Evolutionary conservation across 2,797 vertebrate species (phyloP).

Genomic region (Alca torda): DNA sequence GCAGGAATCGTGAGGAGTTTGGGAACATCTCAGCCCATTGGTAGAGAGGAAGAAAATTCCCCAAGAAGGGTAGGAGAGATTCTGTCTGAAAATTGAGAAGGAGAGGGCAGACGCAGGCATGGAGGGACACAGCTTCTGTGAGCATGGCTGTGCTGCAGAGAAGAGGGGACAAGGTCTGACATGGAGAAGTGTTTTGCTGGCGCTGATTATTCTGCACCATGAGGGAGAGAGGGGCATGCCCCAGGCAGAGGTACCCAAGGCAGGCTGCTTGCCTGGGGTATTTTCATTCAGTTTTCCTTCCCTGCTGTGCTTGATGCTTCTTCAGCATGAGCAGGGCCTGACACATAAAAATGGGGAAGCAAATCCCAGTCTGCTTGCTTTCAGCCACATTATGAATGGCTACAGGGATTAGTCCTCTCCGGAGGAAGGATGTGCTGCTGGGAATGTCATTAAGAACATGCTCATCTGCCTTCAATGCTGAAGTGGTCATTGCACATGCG

Average conservation of each 20-base stretch:
- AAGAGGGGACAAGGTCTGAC: background rate
- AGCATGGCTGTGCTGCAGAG: fast-evolving
- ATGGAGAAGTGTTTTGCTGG: background rate
- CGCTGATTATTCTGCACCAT: background rate
- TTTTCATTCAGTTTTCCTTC: background rate
- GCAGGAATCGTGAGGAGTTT: background rate
- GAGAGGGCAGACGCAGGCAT: background rate
- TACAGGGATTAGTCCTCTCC: background rate
- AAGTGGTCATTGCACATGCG: background rate
- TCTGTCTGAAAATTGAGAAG: background rate
- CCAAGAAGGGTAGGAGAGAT: background rate
- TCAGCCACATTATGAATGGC: background rate
- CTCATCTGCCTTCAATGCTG: background rate
- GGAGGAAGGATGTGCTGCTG: background rate
- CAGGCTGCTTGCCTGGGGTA: background rate
- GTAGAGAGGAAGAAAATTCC: background rate
- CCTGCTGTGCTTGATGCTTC: background rate
- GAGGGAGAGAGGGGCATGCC: background rate
- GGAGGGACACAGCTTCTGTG: background rate
- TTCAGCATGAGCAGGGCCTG: background rate
- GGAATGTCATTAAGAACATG: background rate
- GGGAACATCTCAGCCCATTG: background rate
- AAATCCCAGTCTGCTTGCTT: background rate
- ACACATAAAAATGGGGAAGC: background rate
- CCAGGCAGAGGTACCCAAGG: background rate